Evolutionary conservation across 92 coral and sea anemone species (phyloP).

Genomic region (Epizoanthus scotinus): DNA sequence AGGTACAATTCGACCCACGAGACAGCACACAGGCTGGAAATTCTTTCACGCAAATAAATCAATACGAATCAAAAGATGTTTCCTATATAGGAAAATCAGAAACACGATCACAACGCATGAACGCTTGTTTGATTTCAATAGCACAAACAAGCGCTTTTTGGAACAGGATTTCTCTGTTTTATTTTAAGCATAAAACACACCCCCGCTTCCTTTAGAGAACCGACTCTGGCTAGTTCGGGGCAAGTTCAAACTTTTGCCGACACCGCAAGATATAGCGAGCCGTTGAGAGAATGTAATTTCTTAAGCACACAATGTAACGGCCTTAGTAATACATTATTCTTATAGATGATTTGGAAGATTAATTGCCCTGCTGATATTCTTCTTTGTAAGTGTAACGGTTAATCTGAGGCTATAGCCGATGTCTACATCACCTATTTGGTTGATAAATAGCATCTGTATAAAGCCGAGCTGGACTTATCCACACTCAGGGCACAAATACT

Average conservation of each 20-base stretch:
- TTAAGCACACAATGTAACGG: background rate
- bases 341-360: conserved; percentile 1
- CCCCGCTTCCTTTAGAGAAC: conserved; percentile 21
- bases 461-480: background rate
- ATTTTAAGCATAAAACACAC: conserved; percentile 14
- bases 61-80: background rate
- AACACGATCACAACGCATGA: background rate
- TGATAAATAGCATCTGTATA: too few species aligned
- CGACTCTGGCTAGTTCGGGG: background rate
- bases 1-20: background rate
- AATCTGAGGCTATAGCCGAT: background rate
- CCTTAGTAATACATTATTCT: background rate
- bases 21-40: conserved; percentile 21
- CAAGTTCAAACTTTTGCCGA: conserved; percentile 17
- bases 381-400: background rate
- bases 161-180: conserved; percentile 28
- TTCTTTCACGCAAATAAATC: conserved; percentile 40
- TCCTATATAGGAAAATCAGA: background rate
- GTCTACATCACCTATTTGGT: background rate
- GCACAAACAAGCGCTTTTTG: conserved; percentile 1
- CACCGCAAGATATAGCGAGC: conserved; percentile 1
- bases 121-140: background rate
- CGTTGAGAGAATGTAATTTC: conserved; percentile 6
- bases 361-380: conserved; percentile 14
- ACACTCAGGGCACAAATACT: conserved; percentile 5